Percentiles rank a stretch among this genome's conserved stretches.
Evolutionary conservation across 2,113 vertebrate genomes (phyloP).

Genomic region (Oenanthe oenanthe): DNA sequence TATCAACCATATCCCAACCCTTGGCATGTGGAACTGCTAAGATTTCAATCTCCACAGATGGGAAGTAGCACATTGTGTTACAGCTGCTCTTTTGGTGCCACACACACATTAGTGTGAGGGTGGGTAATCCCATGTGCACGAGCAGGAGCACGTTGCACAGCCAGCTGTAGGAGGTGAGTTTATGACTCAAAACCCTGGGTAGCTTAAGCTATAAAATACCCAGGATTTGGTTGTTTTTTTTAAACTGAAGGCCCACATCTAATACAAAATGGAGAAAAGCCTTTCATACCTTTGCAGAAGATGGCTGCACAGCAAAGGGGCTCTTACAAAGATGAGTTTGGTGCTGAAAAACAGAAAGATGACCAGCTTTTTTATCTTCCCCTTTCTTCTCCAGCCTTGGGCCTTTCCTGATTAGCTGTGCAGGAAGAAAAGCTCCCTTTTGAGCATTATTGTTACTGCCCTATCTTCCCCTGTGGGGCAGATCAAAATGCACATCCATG

Average conservation of each 20-base stretch:
- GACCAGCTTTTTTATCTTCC: not conserved
- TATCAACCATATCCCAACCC: not conserved
- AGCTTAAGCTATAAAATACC: not conserved
- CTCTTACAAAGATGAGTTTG: not conserved
- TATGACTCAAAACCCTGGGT: not conserved
- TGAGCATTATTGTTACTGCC: not conserved
- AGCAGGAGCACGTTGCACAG: not conserved
- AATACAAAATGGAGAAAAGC: not conserved
- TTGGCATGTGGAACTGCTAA: not conserved
- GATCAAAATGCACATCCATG: not conserved
- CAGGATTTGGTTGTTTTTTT: not conserved
- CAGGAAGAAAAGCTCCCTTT: not conserved
- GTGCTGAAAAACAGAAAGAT: not conserved
- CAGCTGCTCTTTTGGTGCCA: not conserved
- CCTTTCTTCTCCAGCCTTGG: not conserved
- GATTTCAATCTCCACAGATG: not conserved
- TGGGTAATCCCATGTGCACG: fast-evolving
- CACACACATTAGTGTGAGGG: fast-evolving
- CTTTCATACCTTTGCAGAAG: not conserved
- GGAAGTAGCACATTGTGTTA: not conserved
- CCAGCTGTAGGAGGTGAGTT: not conserved
- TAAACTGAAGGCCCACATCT: not conserved
- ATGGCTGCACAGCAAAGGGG: not conserved
- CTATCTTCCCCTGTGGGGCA: not conserved
- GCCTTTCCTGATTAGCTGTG: not conserved